phyloP scores from a whole-genome alignment of 1,140 invertebrate species.

The Nymphalis io region DNA sequence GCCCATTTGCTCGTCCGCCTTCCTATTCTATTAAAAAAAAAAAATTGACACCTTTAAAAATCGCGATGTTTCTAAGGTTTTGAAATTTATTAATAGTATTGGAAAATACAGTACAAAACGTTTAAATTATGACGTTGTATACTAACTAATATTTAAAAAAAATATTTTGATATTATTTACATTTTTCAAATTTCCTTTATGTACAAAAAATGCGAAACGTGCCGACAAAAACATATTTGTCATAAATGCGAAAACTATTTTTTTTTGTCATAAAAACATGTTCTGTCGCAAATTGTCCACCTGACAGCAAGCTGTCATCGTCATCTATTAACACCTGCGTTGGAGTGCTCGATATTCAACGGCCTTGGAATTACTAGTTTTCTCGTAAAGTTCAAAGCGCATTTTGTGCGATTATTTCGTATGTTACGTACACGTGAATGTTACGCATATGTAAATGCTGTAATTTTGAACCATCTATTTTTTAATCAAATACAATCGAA shows the following conservation, averaged over 20 bases:
- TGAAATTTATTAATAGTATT: too few relatives aligned
- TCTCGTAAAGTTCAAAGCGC: slow-evolving; percentile 32
- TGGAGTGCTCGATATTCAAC: slow-evolving; percentile 30
- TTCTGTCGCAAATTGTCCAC: slow-evolving; percentile 39
- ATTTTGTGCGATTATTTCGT: slow-evolving; percentile 12
- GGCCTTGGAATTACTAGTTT: slow-evolving; percentile 40
- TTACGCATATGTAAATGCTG: neutral
- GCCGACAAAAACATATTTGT: slow-evolving; percentile 18
- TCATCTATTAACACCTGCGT: slow-evolving; percentile 42
- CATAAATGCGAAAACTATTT: slow-evolving; percentile 23
- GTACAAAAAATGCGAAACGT: slow-evolving; percentile 9
- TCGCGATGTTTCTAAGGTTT: too few relatives aligned
- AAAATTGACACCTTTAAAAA: too few relatives aligned
- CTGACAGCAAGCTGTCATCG: slow-evolving; percentile 47
- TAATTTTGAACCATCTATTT: too few relatives aligned
- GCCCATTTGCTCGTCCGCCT: too few relatives aligned
- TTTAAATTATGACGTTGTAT: too few relatives aligned
- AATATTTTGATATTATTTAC: too few relatives aligned
- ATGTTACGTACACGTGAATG: neutral
- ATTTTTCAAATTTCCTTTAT: neutral
- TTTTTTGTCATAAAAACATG: slow-evolving; percentile 34
- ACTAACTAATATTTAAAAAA: too few relatives aligned
- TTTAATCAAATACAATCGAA: too few relatives aligned
- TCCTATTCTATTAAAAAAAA: too few relatives aligned
- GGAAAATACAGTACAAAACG: too few relatives aligned